Conservation (phyloP, 2,797 vertebrate species). For the Poecilia gillii region DNA sequence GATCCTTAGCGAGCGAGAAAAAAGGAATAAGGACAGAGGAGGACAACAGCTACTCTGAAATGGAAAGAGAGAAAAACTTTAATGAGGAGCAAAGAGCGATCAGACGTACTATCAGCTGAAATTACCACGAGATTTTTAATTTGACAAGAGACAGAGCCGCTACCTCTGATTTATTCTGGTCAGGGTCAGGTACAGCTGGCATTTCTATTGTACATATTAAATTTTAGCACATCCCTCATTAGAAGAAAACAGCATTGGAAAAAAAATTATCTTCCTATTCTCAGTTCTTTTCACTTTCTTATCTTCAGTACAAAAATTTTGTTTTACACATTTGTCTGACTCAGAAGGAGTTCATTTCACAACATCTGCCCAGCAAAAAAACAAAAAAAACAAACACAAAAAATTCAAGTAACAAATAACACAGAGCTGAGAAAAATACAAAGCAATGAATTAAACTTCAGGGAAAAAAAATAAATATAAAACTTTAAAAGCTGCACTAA, state of each 20-base stretch:
- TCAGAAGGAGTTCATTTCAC: constrained; percentile 19
- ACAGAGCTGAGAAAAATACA: constrained; percentile 21
- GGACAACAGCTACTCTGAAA: constrained; percentile 4
- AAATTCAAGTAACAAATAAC: constrained; percentile 13
- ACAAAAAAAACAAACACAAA: constrained; percentile 9
- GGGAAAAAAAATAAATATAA: constrained; percentile 40
- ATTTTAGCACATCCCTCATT: neutral
- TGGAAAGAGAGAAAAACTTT: neutral
- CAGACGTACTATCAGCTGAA: neutral
- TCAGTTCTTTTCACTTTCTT: neutral
- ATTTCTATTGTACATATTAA: neutral
- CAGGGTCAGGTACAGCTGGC: neutral
- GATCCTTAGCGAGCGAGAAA: constrained; percentile 35
- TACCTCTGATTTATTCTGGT: neutral
- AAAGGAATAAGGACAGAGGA: constrained; percentile 27
- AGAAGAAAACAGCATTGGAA: neutral
- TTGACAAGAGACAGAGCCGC: neutral
- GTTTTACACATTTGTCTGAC: neutral
- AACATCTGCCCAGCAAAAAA: neutral
- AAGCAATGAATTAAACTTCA: constrained; percentile 45
- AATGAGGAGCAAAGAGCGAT: neutral
- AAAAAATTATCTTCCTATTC: neutral
- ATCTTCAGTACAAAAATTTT: neutral
- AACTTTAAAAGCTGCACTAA: constrained; percentile 45
- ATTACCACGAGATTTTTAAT: neutral